Percentiles rank a stretch among this genome's conserved stretches.
Evolutionary conservation across 2,888 invertebrate species (phyloP).

Genomic region (Conistra vaccinii): DNA sequence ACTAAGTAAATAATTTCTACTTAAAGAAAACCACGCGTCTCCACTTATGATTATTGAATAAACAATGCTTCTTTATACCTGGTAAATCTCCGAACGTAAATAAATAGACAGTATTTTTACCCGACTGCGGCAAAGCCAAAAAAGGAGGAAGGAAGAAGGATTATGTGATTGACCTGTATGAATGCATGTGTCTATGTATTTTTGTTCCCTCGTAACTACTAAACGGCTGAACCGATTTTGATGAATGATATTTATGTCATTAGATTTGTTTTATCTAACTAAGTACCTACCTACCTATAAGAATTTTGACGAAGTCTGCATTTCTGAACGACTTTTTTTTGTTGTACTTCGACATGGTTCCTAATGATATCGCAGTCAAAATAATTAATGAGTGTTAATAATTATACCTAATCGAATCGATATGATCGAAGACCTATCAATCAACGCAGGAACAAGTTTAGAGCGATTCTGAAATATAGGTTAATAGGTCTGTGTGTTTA

Average conservation of each 20-base stretch:
- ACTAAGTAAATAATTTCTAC: slow-evolving; percentile 62
- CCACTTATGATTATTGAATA: slow-evolving; percentile 43
- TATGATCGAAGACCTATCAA: slow-evolving; percentile 42
- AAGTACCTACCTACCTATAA: neutral
- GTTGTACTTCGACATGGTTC: neutral
- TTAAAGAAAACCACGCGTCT: slow-evolving; percentile 35
- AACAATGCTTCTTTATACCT: slow-evolving; percentile 33
- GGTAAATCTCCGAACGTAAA: slow-evolving; percentile 14
- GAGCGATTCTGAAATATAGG: slow-evolving; percentile 12
- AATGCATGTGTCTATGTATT: too few species aligned
- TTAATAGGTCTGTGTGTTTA: slow-evolving; percentile 4
- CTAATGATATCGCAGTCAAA: slow-evolving; percentile 2
- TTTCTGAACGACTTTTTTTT: slow-evolving; percentile 15
- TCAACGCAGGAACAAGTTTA: slow-evolving; percentile 44
- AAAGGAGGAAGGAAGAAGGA: too few species aligned
- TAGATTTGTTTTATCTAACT: too few species aligned
- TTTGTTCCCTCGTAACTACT: too few species aligned
- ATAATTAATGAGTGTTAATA: slow-evolving; percentile 28
- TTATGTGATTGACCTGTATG: too few species aligned
- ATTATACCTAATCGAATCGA: slow-evolving; percentile 15
- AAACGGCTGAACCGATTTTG: too few species aligned
- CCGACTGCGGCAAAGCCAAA: too few species aligned
- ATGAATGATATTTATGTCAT: too few species aligned
- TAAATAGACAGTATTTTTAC: slow-evolving; percentile 15
- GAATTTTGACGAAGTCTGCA: neutral